phyloP scores from a whole-genome alignment of 2,888 invertebrate genomes.

The Enchytraeus crypticus region DNA sequence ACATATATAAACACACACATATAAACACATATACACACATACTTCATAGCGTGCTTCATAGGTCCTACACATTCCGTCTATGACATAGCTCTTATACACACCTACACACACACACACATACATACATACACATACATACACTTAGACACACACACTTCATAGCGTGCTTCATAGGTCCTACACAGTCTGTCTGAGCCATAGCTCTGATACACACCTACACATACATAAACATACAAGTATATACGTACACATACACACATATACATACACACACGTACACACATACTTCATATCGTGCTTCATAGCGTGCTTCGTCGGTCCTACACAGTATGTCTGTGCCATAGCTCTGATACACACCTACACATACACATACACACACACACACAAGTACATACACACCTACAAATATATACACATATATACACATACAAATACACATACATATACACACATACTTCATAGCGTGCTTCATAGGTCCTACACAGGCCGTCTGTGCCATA shows the following conservation, averaged over 20 bases:
- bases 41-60: constrained; percentile 75
- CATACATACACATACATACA: not conserved
- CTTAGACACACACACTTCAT: constrained; percentile 55
- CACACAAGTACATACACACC: not conserved
- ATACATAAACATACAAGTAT: not conserved
- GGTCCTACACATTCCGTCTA: constrained; percentile 83
- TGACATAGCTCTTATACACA: constrained; percentile 43
- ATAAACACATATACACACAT: not conserved
- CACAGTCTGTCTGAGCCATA: constrained; percentile 71
- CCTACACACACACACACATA: not conserved
- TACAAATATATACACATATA: not conserved
- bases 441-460: constrained; percentile 55
- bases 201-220: constrained; percentile 51
- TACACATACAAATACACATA: not conserved
- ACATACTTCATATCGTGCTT: constrained; percentile 73
- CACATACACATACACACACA: too few relatives aligned
- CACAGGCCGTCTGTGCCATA: constrained; percentile 71
- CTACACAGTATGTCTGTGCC: constrained; percentile 76
- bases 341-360: constrained; percentile 51
- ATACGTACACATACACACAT: not conserved
- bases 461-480: constrained; percentile 77
- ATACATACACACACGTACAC: constrained; percentile 55
- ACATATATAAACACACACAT: not conserved
- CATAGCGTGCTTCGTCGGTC: constrained; percentile 82
- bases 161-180: constrained; percentile 77